Evolutionary conservation across 2,888 invertebrate species (phyloP), one percentile per base, ranked within the genome.

Genomic region (Nomada ruficornis): DNA sequence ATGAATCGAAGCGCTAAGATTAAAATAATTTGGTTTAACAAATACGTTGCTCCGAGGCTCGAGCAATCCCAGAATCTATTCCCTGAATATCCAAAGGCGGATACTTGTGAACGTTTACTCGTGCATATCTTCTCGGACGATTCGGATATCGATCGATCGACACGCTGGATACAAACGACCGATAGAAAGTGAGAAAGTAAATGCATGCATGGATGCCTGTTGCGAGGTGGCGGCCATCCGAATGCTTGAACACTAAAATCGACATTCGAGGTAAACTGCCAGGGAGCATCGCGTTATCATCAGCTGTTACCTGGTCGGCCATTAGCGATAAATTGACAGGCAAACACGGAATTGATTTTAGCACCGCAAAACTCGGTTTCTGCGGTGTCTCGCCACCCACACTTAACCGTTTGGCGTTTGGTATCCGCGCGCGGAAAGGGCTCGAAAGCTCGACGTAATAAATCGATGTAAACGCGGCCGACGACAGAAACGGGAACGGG

Each of bases 341-440:
- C 86, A 87, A 89, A 90, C 90, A 90, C 83, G 88, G 86, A 88
- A 90, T 88, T 90, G 88, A 90, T 90, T 90, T 90, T 90, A 90
- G 89, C 88, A 87, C 88, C 89, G 86, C 86, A 89, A 89, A 88
- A 88, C 88, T 87, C 86, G 86, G 89, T 89, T 88, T 88, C 88
- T 83, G 89, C 87, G 88, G 86, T 86, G 86, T 90, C 87, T 86
- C 86, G 84, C 82, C 87, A 86, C 86, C 85, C 86, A 88, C 83
- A 85, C 89, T 89, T 87, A 83, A 87, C 84, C 84, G 86, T 84
- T 85, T 78, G 80, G 76, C 85, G 87, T 86, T 84, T 65, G 81
- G 83, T 84, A 77, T 88, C 86, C 87, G 76, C 74, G 85, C 77
- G 83, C 80, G 84, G 82, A 77, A 80, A 83, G 80, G 77, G 78